Conservation (phyloP, 2,888 invertebrate species). For the Lydus trimaculatus region DNA sequence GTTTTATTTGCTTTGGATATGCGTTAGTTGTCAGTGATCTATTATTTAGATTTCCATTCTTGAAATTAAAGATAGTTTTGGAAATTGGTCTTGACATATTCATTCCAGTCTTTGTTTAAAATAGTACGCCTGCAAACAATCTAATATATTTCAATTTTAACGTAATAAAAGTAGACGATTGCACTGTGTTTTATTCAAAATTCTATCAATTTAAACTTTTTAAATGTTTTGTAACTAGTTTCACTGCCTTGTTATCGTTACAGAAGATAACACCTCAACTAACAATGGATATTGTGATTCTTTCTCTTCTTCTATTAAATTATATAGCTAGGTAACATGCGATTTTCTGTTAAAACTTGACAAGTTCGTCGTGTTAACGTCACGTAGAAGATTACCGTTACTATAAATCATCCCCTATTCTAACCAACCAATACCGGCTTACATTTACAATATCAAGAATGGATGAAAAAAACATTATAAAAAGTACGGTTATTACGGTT, state of each 20-base stretch:
- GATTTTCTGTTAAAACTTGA: constrained; percentile 15
- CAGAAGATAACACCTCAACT: constrained; percentile 18
- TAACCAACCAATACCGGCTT: neutral
- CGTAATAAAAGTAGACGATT: neutral
- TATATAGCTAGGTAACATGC: constrained; percentile 23
- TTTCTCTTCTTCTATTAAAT: constrained; percentile 10
- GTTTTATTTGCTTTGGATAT: neutral
- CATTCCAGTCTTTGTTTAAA: neutral
- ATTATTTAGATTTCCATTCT: neutral
- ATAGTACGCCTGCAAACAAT: neutral
- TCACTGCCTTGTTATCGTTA: constrained; percentile 1
- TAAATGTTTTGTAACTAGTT: neutral
- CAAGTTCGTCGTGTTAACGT: constrained; percentile 17
- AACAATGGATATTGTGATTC: constrained; percentile 16
- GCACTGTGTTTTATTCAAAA: neutral
- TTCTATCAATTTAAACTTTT: constrained; percentile 2
- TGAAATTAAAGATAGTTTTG: neutral
- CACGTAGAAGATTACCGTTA: constrained; percentile 25
- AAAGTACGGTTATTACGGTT: neutral
- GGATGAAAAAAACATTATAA: constrained; percentile 11
- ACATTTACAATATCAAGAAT: constrained; percentile 17
- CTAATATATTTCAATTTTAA: neutral
- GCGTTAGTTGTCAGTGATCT: neutral
- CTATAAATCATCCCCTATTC: constrained; percentile 22
- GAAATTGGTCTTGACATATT: neutral